Base-by-base conservation (phyloP, 2,113 vertebrate species). In the Cacatua alba region DNA sequence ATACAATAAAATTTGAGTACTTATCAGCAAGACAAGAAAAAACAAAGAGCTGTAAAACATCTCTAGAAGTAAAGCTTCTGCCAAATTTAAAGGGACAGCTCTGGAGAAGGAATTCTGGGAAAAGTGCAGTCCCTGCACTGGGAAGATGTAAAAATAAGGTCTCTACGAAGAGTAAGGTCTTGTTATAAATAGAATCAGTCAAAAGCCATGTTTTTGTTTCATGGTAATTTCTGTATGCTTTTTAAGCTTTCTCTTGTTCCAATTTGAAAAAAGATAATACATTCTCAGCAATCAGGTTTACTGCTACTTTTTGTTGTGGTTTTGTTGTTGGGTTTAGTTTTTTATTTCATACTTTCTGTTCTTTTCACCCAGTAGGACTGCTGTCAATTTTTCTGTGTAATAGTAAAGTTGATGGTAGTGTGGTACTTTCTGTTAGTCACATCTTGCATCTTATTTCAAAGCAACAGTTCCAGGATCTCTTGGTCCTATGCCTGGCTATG, bases 401-500 rank as follows among this genome's bases (percentile, higher is more conserved):
- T 60, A 81, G 28, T 33, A 46, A 84, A 85, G 48, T 3, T 82
- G 78, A 68, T 3, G 15, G 67, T 55, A 63, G 74, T 59, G 39
- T 2, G 29, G 23, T 24, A 14, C 53, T 59, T 90, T 71, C 17
- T 1, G 1, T 52, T 44, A 4, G 33, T 70, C 49, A 44, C 37
- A 43, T 53, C 71, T 53, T 29, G 28, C 53, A 52, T 75, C 41
- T 60, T n/a, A 23, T 65, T 90, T 62, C 10, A 18, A 49, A 74
- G 51, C 21, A 26, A 59, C 35, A 18, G n/a, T 28, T 80, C 49
- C n/a, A 46, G 63, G 59, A 19, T 37, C 75, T 62, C 16, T 0
- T 1, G 51, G 41, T 41, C 60, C 44, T 4, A 5, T 2, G 19
- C 0, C 0, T 33, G 55, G 53, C 82, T 4, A 0, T 26, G 21